phyloP scores from a whole-genome alignment of 2,888 invertebrate genomes.

The Arctia plantaginis region DNA sequence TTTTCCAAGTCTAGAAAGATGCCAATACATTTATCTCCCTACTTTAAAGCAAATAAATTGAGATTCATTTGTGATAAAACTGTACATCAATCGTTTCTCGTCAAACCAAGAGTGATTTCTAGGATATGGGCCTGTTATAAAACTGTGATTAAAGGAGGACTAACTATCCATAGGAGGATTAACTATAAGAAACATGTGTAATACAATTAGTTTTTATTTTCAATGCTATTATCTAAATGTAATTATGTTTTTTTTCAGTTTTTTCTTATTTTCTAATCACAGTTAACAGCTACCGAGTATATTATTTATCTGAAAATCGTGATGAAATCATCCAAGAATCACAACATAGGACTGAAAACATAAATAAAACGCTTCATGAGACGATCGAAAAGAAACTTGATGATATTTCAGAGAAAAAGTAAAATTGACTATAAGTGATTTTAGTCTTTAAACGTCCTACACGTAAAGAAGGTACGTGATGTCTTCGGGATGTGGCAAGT shows the following conservation, averaged over 20 bases:
- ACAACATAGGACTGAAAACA: neutral
- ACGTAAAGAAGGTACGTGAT: neutral
- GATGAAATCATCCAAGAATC: neutral
- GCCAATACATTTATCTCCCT: neutral
- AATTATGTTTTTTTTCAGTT: constrained; percentile 5
- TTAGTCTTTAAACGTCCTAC: neutral
- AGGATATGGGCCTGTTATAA: neutral
- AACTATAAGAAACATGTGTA: neutral
- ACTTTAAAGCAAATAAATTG: neutral
- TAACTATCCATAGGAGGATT: no score
- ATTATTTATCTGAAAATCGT: neutral
- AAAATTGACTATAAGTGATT: neutral
- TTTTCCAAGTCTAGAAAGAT: neutral
- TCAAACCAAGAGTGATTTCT: neutral
- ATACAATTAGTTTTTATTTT: neutral
- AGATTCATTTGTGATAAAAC: neutral
- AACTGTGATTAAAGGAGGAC: no score
- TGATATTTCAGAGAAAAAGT: neutral
- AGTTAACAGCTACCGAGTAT: constrained; percentile 11
- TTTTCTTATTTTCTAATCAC: neutral
- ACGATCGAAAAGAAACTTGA: neutral
- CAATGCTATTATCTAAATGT: neutral
- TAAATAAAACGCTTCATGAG: neutral
- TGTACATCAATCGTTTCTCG: neutral
- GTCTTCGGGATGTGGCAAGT: neutral